Base-by-base conservation (phyloP, 2,888 invertebrate species). In the Phengaris alcon region DNA sequence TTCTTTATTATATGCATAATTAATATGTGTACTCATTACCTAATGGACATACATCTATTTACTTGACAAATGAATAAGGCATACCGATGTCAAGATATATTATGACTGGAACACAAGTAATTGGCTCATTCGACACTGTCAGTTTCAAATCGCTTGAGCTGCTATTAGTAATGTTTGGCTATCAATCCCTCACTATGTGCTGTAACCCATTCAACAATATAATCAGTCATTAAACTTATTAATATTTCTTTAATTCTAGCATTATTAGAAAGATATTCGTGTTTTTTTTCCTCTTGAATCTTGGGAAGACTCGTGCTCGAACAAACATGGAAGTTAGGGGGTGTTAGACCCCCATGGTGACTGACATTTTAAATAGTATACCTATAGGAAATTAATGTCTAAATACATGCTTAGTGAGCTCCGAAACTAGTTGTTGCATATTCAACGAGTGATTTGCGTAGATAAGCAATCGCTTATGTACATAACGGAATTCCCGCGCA, bases 361-460 rank as follows among this genome's bases (percentile, higher is more conserved):
- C 35, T 64, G 64, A 54, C 7, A 72, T 22, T 72, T 72, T 52
- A 72, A 72, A 54, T 54, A 72, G 52, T 51, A 54, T 54, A 35
- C 35, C 35, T 35, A 52, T 72, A 15, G 72, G 54, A 90, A 89
- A 90, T 91, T 92, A 90, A 90, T 89, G 90, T 91, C 89, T 90
- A 89, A 90, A 89, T 92, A 91, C 86, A 86, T 91, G 90, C 90
- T 90, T 88, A 88, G 87, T 87, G 89, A 90, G 89, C 90, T 88
- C 85, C 90, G 35, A 72, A 72, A 93, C 92, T 90, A 91, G 88
- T 85, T 85, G 88, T 90, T 93, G 90, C 92, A 92, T 93, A 93
- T 93, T 93, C 93, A 93, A 90, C 88, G 90, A 89, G 89, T 88
- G 91, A 93, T 93, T 93, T 93, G 91, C 91, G 89, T 93, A 91